Evolutionary conservation across 2,888 invertebrate species (phyloP).

Genomic region (Cataglyphis cursor): DNA sequence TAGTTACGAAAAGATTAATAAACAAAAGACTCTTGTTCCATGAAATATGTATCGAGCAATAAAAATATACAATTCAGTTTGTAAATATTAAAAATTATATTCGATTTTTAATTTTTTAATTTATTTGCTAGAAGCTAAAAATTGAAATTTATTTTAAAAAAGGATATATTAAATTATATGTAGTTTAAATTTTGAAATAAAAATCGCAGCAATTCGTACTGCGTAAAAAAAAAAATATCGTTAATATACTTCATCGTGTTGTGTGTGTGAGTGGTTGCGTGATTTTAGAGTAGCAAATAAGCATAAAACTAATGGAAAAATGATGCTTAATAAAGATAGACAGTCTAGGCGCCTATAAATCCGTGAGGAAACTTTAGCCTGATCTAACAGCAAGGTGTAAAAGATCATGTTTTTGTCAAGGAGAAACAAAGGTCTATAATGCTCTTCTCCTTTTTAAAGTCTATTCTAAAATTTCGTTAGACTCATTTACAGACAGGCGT

Average conservation of each 20-base stretch:
- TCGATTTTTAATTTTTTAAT: neutral
- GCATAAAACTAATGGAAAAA: constrained; percentile 6
- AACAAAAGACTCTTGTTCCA: neutral
- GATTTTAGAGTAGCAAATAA: neutral
- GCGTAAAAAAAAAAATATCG: neutral
- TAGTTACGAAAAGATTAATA: neutral
- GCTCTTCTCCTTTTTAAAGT: neutral
- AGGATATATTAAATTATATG: neutral
- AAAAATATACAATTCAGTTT: neutral
- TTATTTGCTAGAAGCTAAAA: neutral
- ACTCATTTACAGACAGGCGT: neutral
- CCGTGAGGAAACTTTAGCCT: neutral
- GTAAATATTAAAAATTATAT: neutral
- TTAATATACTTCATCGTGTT: neutral
- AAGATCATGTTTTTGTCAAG: neutral
- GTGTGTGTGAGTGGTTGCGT: neutral
- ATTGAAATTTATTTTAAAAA: constrained; percentile 1
- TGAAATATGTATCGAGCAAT: neutral
- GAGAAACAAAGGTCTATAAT: neutral
- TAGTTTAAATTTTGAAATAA: neutral
- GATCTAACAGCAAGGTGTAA: neutral
- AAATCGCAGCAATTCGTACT: neutral
- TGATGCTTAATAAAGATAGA: neutral
- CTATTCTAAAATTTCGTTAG: neutral
- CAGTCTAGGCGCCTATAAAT: neutral